Conservation (phyloP, 2,113 vertebrate genomes). For the Brachypodius melanocephalos region DNA sequence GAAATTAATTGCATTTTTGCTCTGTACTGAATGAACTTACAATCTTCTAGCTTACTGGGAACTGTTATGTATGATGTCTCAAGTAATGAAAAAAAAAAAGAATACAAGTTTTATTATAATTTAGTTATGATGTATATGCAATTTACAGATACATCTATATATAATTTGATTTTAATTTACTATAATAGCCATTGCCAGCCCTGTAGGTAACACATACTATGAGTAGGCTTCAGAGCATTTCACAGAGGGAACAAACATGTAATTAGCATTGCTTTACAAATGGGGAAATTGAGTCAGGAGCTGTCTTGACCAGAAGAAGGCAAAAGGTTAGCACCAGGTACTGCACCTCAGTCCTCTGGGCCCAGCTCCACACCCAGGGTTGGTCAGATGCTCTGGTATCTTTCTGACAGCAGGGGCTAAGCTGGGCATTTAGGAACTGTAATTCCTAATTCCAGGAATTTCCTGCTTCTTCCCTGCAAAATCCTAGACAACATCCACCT, state of each 20-base stretch:
- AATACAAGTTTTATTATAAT: not conserved
- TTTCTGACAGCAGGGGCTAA: not conserved
- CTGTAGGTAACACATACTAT: not conserved
- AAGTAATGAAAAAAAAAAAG: not conserved
- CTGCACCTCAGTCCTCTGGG: not conserved
- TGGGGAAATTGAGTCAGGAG: constrained; percentile 16
- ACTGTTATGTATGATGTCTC: not conserved
- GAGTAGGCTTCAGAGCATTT: constrained; percentile 24
- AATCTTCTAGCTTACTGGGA: not conserved
- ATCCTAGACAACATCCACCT: not conserved
- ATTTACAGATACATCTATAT: not conserved
- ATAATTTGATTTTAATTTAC: constrained; percentile 10
- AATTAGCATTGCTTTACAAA: not conserved
- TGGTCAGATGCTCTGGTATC: not conserved
- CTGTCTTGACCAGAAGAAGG: not conserved
- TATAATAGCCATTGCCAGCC: not conserved
- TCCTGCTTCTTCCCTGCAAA: not conserved
- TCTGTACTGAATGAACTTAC: not conserved
- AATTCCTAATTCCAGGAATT: not conserved
- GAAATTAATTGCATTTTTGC: not conserved
- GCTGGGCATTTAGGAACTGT: not conserved
- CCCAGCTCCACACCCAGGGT: not conserved
- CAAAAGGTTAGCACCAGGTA: not conserved
- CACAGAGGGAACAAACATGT: not conserved
- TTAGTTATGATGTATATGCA: not conserved